These are phyloP conservation scores for Bedellia somnulentella DNA, from an alignment of 2,888 invertebrate species.

Conservation along the genomic window DNA sequence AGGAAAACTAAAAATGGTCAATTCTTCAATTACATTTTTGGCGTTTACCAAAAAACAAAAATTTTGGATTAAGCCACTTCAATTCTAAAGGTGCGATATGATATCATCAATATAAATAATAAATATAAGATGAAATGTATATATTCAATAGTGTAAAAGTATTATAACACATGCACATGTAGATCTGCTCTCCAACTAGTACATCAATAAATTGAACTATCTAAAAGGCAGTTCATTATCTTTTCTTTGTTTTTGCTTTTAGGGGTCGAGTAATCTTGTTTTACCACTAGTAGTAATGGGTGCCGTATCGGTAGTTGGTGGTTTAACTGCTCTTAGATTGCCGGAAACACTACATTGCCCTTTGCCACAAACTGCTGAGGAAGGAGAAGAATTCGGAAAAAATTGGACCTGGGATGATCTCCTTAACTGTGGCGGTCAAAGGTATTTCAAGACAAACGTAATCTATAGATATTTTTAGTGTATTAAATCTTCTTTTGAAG, in stretches of 20 bases:
- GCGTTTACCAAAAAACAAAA: too few relatives aligned
- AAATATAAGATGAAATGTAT: too few relatives aligned
- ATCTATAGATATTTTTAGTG: not conserved
- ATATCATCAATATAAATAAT: too few relatives aligned
- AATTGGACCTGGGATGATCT: conserved; percentile 79
- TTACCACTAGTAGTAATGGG: conserved; percentile 86
- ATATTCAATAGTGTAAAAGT: too few relatives aligned
- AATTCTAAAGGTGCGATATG: too few relatives aligned
- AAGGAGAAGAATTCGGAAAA: conserved; percentile 86
- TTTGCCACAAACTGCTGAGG: conserved; percentile 83
- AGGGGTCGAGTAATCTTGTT: conserved; percentile 85
- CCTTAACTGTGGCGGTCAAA: conserved; percentile 68
- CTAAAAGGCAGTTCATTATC: not conserved
- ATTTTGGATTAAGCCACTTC: too few relatives aligned
- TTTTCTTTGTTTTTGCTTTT: conserved; percentile 4
- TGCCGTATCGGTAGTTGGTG: conserved; percentile 77
- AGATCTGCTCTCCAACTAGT: too few relatives aligned
- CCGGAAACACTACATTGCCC: conserved; percentile 85
- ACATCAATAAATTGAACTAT: too few relatives aligned
- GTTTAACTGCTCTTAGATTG: conserved; percentile 74
- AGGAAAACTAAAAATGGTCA: too few relatives aligned
- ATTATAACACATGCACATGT: too few relatives aligned
- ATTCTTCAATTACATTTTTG: too few relatives aligned
- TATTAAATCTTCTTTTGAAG: not conserved
- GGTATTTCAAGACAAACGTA: conserved; percentile 46